phyloP scores from a whole-genome alignment of 2,797 vertebrate genomes.

The Falco naumanni region DNA sequence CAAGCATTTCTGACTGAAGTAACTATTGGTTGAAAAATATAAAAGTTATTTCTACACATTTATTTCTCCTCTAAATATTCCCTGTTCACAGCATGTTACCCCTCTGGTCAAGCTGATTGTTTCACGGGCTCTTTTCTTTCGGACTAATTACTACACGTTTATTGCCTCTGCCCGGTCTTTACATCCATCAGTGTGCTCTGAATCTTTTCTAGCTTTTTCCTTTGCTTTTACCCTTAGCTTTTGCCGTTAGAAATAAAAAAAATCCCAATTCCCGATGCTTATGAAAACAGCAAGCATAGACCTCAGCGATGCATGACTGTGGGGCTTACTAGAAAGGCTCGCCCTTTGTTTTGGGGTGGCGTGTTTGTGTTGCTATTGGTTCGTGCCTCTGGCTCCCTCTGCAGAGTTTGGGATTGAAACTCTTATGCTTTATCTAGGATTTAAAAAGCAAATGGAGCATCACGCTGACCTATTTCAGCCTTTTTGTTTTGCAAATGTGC shows the following conservation, averaged over 20 bases:
- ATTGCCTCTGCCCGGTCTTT: neutral
- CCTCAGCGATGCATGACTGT: neutral
- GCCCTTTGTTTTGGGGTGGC: neutral
- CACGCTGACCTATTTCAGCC: constrained; percentile 47
- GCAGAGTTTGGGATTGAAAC: neutral
- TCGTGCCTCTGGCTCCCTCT: neutral
- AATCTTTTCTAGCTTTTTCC: neutral
- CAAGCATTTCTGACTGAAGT: neutral
- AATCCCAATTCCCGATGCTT: neutral
- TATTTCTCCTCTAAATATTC: neutral
- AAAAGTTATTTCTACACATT: neutral
- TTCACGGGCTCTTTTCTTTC: neutral
- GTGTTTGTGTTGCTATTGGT: neutral
- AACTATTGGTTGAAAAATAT: neutral
- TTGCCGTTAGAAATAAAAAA: neutral
- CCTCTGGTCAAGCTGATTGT: accelerated
- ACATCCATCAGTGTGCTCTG: neutral
- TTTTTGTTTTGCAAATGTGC: constrained; percentile 42
- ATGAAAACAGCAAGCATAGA: neutral
- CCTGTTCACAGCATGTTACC: neutral
- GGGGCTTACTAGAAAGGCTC: constrained; percentile 11
- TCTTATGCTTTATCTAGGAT: constrained; percentile 26
- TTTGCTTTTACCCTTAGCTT: neutral
- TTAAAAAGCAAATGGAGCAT: constrained; percentile 56
- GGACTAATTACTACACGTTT: neutral